Conservation (phyloP, 1,140 invertebrate species). For the Daktulosphaira vitifoliae region DNA sequence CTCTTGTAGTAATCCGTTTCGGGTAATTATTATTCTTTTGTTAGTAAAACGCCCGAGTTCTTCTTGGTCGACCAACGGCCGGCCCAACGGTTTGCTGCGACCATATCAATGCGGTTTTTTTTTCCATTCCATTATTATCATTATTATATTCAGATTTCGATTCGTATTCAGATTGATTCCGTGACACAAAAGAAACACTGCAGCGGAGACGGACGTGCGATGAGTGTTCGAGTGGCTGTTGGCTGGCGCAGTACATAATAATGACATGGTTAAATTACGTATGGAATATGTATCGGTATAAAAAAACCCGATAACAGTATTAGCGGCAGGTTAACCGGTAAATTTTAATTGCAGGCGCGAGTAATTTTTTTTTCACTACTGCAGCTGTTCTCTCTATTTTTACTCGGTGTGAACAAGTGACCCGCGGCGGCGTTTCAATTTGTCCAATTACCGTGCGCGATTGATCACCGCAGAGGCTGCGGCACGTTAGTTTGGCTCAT, state of each 20-base stretch:
- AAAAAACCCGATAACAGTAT: too few relatives aligned
- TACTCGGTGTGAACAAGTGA: constrained; percentile 17
- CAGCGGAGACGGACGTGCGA: background rate
- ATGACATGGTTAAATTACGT: too few relatives aligned
- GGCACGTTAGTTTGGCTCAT: background rate
- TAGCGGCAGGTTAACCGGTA: too few relatives aligned
- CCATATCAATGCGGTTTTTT: constrained; percentile 12
- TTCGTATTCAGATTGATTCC: constrained; percentile 17
- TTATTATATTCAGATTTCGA: background rate
- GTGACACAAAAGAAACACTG: constrained; percentile 14
- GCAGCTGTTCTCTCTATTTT: background rate
- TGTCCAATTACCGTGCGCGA: constrained; percentile 30
- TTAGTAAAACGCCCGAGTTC: constrained; percentile 28
- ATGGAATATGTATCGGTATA: too few relatives aligned
- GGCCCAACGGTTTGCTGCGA: too few relatives aligned
- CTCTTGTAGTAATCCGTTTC: constrained; percentile 25
- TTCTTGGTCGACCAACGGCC: constrained; percentile 26
- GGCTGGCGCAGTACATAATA: too few relatives aligned
- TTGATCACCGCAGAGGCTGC: constrained; percentile 1
- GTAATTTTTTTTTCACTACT: too few relatives aligned
- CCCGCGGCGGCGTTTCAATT: constrained; percentile 29
- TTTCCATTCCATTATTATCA: constrained; percentile 31
- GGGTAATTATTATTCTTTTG: constrained; percentile 32
- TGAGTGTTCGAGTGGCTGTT: too few relatives aligned
- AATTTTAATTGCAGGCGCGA: background rate